These are phyloP conservation scores for Oenanthe melanoleuca DNA, from an alignment of 2,113 vertebrate genomes.

Conservation along the genomic window DNA sequence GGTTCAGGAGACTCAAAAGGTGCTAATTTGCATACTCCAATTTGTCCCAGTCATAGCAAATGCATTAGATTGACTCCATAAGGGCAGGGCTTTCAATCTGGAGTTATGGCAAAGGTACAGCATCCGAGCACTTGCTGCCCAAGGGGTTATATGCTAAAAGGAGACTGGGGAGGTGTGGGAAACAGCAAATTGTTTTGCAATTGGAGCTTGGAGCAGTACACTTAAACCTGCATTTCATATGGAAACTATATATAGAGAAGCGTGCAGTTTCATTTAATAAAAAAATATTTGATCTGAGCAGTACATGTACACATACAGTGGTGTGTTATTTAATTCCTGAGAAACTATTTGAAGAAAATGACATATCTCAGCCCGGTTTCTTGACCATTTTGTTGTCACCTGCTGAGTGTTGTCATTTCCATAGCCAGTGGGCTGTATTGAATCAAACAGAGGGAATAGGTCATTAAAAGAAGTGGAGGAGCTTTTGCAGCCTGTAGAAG, in stretches of 20 bases:
- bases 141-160: constrained; percentile 16
- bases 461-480: constrained; percentile 81
- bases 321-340: constrained; percentile 75
- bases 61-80: background rate
- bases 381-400: constrained; percentile 80
- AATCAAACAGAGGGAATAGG: constrained; percentile 77
- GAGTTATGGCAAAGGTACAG: background rate
- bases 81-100: constrained; percentile 28
- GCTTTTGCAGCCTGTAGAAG: constrained; percentile 68
- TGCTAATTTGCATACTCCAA: constrained; percentile 29
- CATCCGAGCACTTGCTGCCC: background rate
- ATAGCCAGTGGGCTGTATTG: constrained; percentile 80
- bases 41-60: constrained; percentile 6
- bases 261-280: constrained; percentile 73
- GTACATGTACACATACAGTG: constrained; percentile 59
- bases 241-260: constrained; percentile 39
- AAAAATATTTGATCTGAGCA: constrained; percentile 75
- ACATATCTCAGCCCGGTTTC: constrained; percentile 77
- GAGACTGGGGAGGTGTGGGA: background rate
- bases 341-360: constrained; percentile 79
- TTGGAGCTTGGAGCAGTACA: constrained; percentile 39
- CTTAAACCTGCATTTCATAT: constrained; percentile 63
- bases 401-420: constrained; percentile 83
- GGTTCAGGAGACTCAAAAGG: constrained; percentile 19
- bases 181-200: constrained; percentile 64